A percentile compares a stretch with the other conserved stretches of the same genome.
These are phyloP conservation scores for Lobophora halterata DNA, from an alignment of 2,888 invertebrate genomes.

Conservation along the genomic window DNA sequence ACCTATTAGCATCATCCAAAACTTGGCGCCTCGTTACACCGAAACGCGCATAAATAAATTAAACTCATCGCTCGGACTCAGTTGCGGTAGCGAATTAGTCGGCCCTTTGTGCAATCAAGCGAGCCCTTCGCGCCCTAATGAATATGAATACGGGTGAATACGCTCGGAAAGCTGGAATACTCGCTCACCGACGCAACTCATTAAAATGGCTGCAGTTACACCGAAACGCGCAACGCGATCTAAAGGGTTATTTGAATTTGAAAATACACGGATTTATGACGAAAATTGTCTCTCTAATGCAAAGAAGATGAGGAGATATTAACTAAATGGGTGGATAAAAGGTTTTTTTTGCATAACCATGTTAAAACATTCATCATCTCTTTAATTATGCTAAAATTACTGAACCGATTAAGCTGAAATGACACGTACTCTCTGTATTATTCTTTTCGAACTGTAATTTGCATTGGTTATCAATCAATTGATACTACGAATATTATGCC, in stretches of 20 bases:
- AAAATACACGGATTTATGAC: too few species aligned
- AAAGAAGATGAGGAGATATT: too few species aligned
- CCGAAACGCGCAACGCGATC: slow-evolving; percentile 20
- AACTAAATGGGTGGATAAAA: too few species aligned
- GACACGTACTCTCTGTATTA: too few species aligned
- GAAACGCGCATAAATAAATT: slow-evolving; percentile 59
- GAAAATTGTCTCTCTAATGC: too few species aligned
- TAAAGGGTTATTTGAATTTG: slow-evolving; percentile 1
- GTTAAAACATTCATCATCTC: too few species aligned
- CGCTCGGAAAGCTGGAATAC: slow-evolving; percentile 53
- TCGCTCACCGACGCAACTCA: slow-evolving; percentile 59
- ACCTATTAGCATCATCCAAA: slow-evolving; percentile 25
- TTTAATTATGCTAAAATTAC: too few species aligned
- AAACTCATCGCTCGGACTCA: slow-evolving; percentile 53
- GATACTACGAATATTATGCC: too few species aligned
- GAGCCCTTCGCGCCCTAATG: slow-evolving; percentile 74
- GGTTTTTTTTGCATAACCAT: too few species aligned
- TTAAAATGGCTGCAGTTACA: slow-evolving; percentile 48
- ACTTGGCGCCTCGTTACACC: slow-evolving; percentile 46
- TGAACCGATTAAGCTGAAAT: too few species aligned
- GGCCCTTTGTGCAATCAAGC: slow-evolving; percentile 81
- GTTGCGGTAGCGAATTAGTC: slow-evolving; percentile 72
- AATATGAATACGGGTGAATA: slow-evolving; percentile 75
- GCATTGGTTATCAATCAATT: too few species aligned
- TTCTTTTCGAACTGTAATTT: too few species aligned